Conservation (phyloP, 2,888 invertebrate genomes). For the Ommatoiulus sabulosus region DNA sequence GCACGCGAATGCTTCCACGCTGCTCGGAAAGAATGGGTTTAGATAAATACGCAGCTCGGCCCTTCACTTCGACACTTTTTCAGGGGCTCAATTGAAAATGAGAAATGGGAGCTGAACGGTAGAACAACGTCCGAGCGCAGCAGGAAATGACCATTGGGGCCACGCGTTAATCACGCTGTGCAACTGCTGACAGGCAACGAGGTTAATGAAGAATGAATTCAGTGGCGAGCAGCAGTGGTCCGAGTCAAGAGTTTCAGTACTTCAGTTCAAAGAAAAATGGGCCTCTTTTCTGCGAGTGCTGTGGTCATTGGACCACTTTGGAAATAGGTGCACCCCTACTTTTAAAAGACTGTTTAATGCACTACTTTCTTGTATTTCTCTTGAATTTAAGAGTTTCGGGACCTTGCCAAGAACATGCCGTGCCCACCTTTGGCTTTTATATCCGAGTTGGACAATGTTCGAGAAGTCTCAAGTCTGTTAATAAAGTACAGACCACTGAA, state of each 20-base stretch:
- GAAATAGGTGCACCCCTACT: conserved; percentile 35
- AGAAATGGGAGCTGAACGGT: conserved; percentile 19
- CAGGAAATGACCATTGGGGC: conserved; percentile 41
- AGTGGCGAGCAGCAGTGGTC: conserved; percentile 33
- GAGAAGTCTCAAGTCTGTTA: not conserved
- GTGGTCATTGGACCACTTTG: not conserved
- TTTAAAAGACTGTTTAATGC: conserved; percentile 47
- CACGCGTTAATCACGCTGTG: conserved; percentile 25
- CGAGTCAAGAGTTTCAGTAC: conserved; percentile 1
- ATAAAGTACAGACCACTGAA: not conserved
- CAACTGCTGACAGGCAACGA: not conserved
- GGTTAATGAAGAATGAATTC: not conserved
- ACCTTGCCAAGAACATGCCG: not conserved
- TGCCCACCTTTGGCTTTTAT: not conserved
- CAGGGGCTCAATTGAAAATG: conserved; percentile 45
- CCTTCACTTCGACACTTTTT: conserved; percentile 41
- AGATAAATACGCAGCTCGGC: not conserved
- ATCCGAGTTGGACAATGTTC: not conserved
- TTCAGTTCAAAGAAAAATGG: conserved; percentile 31
- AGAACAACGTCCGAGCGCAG: not conserved
- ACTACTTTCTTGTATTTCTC: conserved; percentile 45
- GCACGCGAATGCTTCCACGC: conserved; percentile 47
- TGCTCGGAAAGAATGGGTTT: conserved; percentile 29
- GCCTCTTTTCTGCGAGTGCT: not conserved
- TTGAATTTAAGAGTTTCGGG: not conserved